A percentile compares a stretch with the other conserved stretches of the same genome.
These are phyloP conservation scores for Donacobius atricapilla DNA, from an alignment of 2,113 vertebrate genomes.

Conservation along the genomic window DNA sequence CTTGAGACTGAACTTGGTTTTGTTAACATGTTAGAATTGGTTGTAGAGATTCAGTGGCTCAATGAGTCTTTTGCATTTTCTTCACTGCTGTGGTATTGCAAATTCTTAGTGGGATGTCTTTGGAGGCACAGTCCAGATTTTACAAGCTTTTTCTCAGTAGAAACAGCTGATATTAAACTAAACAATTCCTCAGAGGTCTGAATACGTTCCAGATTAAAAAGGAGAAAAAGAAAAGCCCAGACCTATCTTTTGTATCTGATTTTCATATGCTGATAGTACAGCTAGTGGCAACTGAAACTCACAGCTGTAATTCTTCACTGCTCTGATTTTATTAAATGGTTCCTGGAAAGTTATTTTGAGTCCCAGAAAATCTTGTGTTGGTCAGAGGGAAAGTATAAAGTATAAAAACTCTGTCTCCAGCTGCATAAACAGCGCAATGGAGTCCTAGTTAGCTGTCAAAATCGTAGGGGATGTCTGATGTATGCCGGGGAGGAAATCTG, in stretches of 20 bases:
- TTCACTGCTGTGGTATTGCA: neutral
- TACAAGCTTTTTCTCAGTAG: neutral
- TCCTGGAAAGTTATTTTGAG: neutral
- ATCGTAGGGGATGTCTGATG: neutral
- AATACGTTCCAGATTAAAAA: neutral
- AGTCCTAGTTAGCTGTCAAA: neutral
- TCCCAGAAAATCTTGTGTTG: neutral
- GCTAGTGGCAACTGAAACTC: neutral
- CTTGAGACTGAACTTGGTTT: neutral
- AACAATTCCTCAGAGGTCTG: neutral
- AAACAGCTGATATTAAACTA: conserved; percentile 8
- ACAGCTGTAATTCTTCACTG: neutral
- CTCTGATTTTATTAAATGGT: neutral
- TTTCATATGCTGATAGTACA: neutral
- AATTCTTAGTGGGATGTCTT: neutral
- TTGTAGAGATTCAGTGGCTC: neutral
- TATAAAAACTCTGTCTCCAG: neutral
- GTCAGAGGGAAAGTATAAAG: neutral
- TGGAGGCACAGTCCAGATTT: neutral
- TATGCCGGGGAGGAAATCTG: neutral
- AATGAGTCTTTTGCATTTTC: neutral
- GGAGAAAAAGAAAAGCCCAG: neutral
- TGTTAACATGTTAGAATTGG: neutral
- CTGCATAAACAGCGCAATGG: neutral
- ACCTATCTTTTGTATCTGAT: neutral